Evolutionary conservation across 2,888 invertebrate species (phyloP), one percentile per base, ranked within the genome.

Genomic region (Leptodirus hochenwartii): DNA sequence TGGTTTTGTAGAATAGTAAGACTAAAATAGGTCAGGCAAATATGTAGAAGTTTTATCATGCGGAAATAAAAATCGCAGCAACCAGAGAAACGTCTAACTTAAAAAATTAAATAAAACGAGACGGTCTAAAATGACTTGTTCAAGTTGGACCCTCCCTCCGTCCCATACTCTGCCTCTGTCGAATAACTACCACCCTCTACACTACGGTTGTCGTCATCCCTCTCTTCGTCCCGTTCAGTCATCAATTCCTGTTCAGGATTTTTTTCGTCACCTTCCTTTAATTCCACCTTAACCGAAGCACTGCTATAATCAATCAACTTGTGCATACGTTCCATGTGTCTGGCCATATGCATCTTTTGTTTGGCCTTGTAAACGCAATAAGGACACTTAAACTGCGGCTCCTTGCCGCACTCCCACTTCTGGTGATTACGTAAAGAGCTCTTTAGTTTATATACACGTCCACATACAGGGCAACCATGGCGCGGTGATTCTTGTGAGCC

Each of bases 331-430:
- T 79, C 78, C 71, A 79, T 77, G 55, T 79, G 79, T 32, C 78
- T 64, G 31, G 76, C 76, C 53, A 79, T 78, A 54, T 79, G 78
- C 77, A 79, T 79, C 61, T 79, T 79, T 54, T 79, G 78, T 50
- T 79, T 79, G 47, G 79, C 79, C 45, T 77, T 68, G 54, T 79
- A 79, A n/a, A 74, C 74, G 57, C 81, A 81, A 57, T 74, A 77
- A 13, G 75, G 74, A 53, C 82, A 82, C 49, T 74, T 73, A 54
- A 79, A 80, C 54, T 78, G 78, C 12, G 79, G 80, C 54, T 80
- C 79, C 53, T 80, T 80, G 47, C 79, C 78, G 55, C 79, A 80
- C 56, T 80, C 80, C 79, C 79, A 80, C 54, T 79, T 79, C 61
- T 78, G 77, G 51, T 80, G 80, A 54, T 80, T 79, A 37, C 79